These are phyloP conservation scores for Darevskia mixta DNA, from an alignment of 2,797 vertebrate species.

Conservation along the genomic window DNA sequence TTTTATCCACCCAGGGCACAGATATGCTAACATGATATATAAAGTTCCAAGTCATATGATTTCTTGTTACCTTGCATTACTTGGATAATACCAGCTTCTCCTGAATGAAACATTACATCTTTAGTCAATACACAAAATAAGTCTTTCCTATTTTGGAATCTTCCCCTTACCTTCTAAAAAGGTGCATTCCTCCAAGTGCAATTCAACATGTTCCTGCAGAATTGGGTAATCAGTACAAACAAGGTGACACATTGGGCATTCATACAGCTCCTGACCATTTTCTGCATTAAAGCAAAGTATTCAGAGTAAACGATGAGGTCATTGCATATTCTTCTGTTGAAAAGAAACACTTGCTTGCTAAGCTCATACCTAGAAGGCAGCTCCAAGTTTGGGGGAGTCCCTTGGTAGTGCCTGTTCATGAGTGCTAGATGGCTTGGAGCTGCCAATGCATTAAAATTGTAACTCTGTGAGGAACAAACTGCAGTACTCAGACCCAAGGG, in stretches of 20 bases:
- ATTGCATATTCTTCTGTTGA: neutral
- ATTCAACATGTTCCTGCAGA: conserved; percentile 82
- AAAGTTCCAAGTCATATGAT: too few relatives aligned
- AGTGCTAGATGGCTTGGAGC: neutral
- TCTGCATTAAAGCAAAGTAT: conserved; percentile 64
- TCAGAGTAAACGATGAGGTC: neutral
- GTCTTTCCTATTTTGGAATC: neutral
- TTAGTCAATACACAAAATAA: neutral
- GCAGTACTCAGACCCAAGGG: too few relatives aligned
- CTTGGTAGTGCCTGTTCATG: neutral
- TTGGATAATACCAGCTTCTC: neutral
- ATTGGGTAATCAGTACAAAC: conserved; percentile 78
- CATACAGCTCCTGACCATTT: conserved; percentile 69
- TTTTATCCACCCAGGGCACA: neutral
- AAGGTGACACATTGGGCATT: conserved; percentile 89
- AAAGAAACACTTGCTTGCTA: neutral
- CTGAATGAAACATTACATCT: neutral
- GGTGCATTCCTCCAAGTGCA: conserved; percentile 80
- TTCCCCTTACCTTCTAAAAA: conserved; percentile 76
- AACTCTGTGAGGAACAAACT: too few relatives aligned
- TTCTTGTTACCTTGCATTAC: neutral
- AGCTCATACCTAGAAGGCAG: neutral
- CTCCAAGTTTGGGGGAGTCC: neutral
- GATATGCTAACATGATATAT: neutral
- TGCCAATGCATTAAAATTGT: neutral